These are phyloP conservation scores for Phymatocera aterrima DNA, from an alignment of 2,888 invertebrate species.

Conservation along the genomic window DNA sequence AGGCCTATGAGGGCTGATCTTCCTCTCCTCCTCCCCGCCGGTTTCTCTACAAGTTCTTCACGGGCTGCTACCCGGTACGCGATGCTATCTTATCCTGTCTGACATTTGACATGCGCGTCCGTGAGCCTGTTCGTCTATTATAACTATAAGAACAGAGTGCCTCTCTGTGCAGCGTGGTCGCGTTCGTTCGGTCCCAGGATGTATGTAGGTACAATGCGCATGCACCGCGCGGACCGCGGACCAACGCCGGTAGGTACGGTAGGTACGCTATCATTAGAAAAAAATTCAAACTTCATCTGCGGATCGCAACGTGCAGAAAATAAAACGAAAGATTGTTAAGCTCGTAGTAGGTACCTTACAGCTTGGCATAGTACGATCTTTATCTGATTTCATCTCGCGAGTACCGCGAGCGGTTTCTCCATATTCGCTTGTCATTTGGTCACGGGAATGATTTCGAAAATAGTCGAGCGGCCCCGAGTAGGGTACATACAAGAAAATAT, in stretches of 20 bases:
- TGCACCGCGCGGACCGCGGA: background rate
- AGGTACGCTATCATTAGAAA: background rate
- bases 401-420: background rate
- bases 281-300: slow-evolving; percentile 15
- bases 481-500: no score
- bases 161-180: slow-evolving; percentile 9
- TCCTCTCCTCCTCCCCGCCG: slow-evolving; percentile 16
- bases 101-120: slow-evolving; percentile 60
- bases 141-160: slow-evolving; percentile 37
- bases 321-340: background rate
- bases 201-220: background rate
- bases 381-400: background rate
- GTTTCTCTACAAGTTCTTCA: slow-evolving; percentile 34
- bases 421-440: slow-evolving; percentile 8
- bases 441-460: no score
- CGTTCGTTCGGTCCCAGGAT: background rate
- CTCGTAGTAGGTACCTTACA: background rate
- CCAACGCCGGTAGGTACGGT: background rate
- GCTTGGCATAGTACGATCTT: background rate
- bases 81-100: slow-evolving; percentile 56
- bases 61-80: slow-evolving; percentile 41
- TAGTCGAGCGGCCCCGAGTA: no score
- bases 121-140: slow-evolving; percentile 48
- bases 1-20: slow-evolving; percentile 50
- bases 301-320: background rate